Percentiles rank a stretch among this genome's conserved stretches.
Conservation (phyloP, 2,797 vertebrate genomes). For the Etheostoma nigrum region DNA sequence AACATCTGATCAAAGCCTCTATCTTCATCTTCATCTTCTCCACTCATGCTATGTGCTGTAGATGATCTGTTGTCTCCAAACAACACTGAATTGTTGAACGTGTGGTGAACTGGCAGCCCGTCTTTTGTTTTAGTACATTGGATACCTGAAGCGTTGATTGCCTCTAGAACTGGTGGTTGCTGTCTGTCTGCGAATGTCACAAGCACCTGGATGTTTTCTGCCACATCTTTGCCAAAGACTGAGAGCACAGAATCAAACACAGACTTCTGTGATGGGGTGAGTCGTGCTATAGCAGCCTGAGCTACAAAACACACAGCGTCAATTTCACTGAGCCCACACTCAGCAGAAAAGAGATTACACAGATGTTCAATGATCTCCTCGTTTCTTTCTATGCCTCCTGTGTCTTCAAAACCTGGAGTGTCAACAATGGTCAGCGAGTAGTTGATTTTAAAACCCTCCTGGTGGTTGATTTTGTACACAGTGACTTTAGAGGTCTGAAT, state of each 20-base stretch:
- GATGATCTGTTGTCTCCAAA: conserved; percentile 47
- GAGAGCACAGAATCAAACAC: conserved; percentile 49
- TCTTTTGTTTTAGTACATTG: conserved; percentile 51
- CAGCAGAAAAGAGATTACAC: conserved; percentile 43
- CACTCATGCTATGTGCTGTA: background rate
- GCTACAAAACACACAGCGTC: conserved; percentile 47
- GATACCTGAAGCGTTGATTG: conserved; percentile 43
- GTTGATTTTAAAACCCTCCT: conserved; percentile 35
- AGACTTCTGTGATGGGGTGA: conserved; percentile 37
- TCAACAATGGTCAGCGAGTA: conserved; percentile 58
- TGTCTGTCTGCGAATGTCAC: conserved; percentile 67
- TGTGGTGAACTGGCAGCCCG: conserved; percentile 62
- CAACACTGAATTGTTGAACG: conserved; percentile 74
- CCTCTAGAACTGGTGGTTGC: conserved; percentile 60
- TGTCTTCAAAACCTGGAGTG: conserved; percentile 37
- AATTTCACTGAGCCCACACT: conserved; percentile 40
- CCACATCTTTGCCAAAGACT: conserved; percentile 58
- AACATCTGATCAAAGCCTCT: conserved; percentile 66
- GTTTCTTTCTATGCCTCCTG: conserved; percentile 14
- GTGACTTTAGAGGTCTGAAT: conserved; percentile 57
- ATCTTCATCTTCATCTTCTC: conserved; percentile 43
- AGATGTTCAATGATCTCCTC: background rate
- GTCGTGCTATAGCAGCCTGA: conserved; percentile 26
- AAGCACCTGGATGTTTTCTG: conserved; percentile 62
- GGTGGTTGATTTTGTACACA: conserved; percentile 64